Conservation (phyloP, 2,113 vertebrate species). For the Leucosticte australis region DNA sequence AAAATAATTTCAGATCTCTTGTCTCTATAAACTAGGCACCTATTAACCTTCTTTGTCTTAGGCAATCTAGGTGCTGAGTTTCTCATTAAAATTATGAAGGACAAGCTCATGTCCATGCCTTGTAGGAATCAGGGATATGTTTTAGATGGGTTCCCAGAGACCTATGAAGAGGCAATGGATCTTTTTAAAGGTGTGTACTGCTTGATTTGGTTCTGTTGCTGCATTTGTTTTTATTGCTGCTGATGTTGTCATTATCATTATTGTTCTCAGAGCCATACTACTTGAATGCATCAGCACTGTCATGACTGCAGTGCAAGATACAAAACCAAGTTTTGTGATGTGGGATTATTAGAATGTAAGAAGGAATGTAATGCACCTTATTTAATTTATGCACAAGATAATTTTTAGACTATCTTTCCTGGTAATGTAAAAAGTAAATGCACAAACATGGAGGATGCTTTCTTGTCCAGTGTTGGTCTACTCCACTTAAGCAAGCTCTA, state of each 20-base stretch:
- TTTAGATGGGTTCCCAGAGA: slow-evolving; percentile 88
- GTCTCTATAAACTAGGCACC: background rate
- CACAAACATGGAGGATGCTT: background rate
- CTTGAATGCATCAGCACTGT: background rate
- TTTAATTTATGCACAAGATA: background rate
- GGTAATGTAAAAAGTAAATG: background rate
- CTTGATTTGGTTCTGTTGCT: background rate
- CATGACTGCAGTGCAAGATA: background rate
- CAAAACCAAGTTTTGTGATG: background rate
- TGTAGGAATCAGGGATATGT: slow-evolving; percentile 94
- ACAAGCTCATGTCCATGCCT: slow-evolving; percentile 85
- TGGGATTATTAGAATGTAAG: background rate
- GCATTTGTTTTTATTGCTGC: background rate
- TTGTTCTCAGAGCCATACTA: background rate
- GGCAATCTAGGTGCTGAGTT: slow-evolving; percentile 81
- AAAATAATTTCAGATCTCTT: background rate
- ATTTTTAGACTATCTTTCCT: background rate
- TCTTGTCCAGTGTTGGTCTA: background rate
- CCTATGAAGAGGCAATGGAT: slow-evolving; percentile 82
- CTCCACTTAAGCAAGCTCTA: background rate
- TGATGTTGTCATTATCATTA: background rate
- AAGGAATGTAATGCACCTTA: background rate
- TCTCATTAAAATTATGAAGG: slow-evolving; percentile 77
- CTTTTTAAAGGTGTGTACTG: slow-evolving; percentile 83
- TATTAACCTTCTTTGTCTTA: slow-evolving; percentile 42